Percentiles rank a stretch among this genome's conserved stretches.
These are phyloP conservation scores for Lipophrys pholis DNA, from an alignment of 2,113 vertebrate genomes.

Conservation along the genomic window DNA sequence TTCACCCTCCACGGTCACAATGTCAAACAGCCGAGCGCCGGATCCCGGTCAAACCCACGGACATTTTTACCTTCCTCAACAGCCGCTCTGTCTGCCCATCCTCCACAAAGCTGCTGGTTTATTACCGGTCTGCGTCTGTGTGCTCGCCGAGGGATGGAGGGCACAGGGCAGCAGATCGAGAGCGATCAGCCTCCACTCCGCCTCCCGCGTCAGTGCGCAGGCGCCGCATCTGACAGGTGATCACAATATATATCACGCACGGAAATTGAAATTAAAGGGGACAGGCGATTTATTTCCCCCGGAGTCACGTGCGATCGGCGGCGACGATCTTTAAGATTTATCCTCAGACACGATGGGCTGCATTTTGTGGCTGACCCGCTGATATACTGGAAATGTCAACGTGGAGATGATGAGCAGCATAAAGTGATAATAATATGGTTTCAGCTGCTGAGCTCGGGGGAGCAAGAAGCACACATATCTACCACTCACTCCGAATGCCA, in stretches of 20 bases:
- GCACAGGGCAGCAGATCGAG: constrained; percentile 73
- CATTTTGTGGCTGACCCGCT: constrained; percentile 2
- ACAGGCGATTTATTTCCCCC: constrained; percentile 63
- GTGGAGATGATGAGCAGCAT: constrained; percentile 17
- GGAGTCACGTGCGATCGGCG: constrained; percentile 47
- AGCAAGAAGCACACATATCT: not conserved
- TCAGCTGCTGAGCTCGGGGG: not conserved
- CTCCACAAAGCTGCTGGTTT: constrained; percentile 50
- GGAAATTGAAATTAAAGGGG: constrained; percentile 84
- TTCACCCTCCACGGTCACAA: constrained; percentile 80
- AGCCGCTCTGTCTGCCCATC: constrained; percentile 69
- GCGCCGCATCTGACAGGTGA: constrained; percentile 82
- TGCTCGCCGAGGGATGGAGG: constrained; percentile 73
- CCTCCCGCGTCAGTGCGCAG: constrained; percentile 82
- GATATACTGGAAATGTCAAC: constrained; percentile 40
- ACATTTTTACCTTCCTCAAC: constrained; percentile 65
- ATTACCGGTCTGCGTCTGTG: constrained; percentile 44
- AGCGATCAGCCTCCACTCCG: constrained; percentile 76
- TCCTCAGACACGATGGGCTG: constrained; percentile 1
- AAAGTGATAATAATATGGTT: constrained; percentile 14
- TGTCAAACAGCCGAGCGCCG: constrained; percentile 70
- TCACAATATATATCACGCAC: constrained; percentile 81
- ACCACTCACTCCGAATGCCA: not conserved
- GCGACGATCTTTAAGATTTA: constrained; percentile 21
- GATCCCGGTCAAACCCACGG: not conserved